Evolutionary conservation across 2,113 vertebrate genomes (phyloP).

Genomic region (Pedionomus torquatus): DNA sequence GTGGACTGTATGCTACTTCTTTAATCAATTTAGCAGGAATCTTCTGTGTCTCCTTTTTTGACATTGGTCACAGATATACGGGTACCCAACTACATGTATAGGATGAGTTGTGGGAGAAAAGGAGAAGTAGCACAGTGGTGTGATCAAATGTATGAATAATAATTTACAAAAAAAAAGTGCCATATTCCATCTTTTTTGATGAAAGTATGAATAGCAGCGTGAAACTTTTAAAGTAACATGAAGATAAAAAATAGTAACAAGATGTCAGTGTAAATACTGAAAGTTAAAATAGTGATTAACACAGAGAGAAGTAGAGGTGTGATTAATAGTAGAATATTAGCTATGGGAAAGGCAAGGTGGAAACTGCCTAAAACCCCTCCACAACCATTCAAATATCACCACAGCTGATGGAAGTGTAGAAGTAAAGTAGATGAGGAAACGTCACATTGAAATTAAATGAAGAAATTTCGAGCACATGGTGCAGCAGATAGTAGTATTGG

Average conservation of each 20-base stretch:
- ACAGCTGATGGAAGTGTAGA: background rate
- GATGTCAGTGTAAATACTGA: background rate
- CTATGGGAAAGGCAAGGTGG: background rate
- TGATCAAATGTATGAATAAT: background rate
- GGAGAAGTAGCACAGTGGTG: background rate
- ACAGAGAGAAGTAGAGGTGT: background rate
- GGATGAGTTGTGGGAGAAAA: background rate
- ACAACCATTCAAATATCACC: background rate
- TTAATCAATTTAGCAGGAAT: background rate
- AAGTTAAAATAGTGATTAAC: background rate
- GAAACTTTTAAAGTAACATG: background rate
- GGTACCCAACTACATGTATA: rapidly evolving
- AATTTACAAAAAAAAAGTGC: background rate
- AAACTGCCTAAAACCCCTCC: background rate
- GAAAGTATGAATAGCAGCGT: background rate
- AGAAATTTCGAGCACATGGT: background rate
- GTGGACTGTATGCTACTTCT: background rate
- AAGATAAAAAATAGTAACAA: background rate
- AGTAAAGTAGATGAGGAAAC: background rate
- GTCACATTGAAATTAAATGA: background rate
- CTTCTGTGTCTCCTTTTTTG: background rate
- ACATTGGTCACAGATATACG: background rate
- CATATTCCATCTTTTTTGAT: background rate
- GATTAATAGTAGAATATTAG: background rate
- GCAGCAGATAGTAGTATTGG: background rate